phyloP scores from a whole-genome alignment of 2,113 vertebrate species.

The Oplegnathus fasciatus region DNA sequence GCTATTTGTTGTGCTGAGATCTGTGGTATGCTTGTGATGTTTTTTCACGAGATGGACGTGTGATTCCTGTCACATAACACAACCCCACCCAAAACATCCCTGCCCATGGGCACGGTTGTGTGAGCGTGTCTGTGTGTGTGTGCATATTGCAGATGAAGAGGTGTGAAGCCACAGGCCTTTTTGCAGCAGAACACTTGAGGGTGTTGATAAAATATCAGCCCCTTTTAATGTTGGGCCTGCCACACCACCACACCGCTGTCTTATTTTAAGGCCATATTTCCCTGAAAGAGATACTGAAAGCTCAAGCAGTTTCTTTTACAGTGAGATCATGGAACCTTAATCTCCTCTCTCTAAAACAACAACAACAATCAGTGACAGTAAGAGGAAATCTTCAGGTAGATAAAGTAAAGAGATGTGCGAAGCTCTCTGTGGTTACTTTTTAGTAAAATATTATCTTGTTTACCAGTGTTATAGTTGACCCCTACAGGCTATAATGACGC shows the following conservation, averaged over 20 bases:
- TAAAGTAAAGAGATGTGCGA: too few relatives aligned
- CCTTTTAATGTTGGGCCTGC: neutral
- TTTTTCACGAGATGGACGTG: constrained; percentile 44
- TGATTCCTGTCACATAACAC: constrained; percentile 62
- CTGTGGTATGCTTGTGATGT: constrained; percentile 12
- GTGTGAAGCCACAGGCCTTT: constrained; percentile 77
- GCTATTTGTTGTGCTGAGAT: constrained; percentile 1
- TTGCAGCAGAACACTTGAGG: constrained; percentile 26
- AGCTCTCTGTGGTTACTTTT: neutral
- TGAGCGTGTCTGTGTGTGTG: neutral
- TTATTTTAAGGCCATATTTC: constrained; percentile 41
- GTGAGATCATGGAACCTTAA: neutral
- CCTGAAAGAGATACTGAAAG: neutral
- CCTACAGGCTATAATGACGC: neutral
- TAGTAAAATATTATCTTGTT: neutral
- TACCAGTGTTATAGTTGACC: neutral
- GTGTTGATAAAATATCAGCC: constrained; percentile 17
- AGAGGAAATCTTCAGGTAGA: neutral
- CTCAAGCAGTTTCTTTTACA: neutral
- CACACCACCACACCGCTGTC: constrained; percentile 25
- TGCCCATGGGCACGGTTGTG: constrained; percentile 23
- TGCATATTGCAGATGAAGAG: constrained; percentile 34
- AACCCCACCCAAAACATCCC: constrained; percentile 63
- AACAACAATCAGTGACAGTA: neutral
- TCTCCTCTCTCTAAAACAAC: neutral